Evolutionary conservation across 1,140 invertebrate species (phyloP).

Genomic region (Procambarus virginalis): DNA sequence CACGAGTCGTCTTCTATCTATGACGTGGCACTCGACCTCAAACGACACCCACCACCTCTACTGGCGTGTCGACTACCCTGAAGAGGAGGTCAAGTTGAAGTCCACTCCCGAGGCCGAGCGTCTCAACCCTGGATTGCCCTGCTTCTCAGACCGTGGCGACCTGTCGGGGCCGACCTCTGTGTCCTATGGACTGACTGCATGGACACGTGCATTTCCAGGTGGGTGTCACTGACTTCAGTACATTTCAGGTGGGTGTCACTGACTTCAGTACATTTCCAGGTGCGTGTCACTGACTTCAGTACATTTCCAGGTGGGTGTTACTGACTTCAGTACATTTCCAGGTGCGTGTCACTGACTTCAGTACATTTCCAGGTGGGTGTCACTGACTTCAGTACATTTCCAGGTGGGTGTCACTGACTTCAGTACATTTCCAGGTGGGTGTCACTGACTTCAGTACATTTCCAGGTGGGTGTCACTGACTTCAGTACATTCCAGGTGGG

Average conservation of each 20-base stretch:
- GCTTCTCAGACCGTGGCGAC: conserved; percentile 91
- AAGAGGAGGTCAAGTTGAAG: conserved; percentile 37
- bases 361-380: no score
- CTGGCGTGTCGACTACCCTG: conserved; percentile 40
- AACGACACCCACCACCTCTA: conserved; percentile 56
- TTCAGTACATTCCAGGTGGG: no score
- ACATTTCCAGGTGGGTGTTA: no score
- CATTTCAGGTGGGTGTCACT: not conserved
- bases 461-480: no score
- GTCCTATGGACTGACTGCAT: conserved; percentile 85
- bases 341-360: no score
- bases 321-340: no score
- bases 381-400: no score
- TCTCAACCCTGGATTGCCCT: conserved; percentile 83
- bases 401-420: no score
- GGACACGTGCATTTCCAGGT: conserved; percentile 82
- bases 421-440: no score
- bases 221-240: conserved; percentile 67
- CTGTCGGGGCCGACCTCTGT: conserved; percentile 88
- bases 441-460: no score
- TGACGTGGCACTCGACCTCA: conserved; percentile 41
- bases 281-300: no score
- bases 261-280: no score
- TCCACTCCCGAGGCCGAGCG: conserved; percentile 36
- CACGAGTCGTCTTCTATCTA: conserved; percentile 27